A percentile compares a stretch with the other conserved stretches of the same genome.
phyloP scores from a whole-genome alignment of 2,113 vertebrate genomes.

The Rhea pennata region DNA sequence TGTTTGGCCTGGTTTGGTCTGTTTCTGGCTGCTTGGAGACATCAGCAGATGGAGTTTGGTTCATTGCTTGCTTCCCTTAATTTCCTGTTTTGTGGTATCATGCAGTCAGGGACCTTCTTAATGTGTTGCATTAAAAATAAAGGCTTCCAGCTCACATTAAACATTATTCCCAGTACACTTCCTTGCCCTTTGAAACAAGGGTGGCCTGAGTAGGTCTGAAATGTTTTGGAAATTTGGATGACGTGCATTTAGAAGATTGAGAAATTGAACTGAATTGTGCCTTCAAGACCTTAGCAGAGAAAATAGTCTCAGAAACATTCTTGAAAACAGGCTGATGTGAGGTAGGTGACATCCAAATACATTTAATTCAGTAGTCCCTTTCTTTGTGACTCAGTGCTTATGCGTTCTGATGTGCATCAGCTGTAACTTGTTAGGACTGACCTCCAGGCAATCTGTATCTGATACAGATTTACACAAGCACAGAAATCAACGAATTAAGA shows the following conservation, averaged over 20 bases:
- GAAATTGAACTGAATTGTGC: not conserved
- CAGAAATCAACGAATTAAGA: not conserved
- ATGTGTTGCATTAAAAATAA: not conserved
- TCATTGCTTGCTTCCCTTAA: not conserved
- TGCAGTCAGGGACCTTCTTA: not conserved
- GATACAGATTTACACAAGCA: not conserved
- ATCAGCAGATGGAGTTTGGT: not conserved
- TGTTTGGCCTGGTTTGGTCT: not conserved
- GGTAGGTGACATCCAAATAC: not conserved
- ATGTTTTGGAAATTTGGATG: not conserved
- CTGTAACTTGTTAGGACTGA: not conserved
- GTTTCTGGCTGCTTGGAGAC: not conserved
- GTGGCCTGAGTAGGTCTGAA: not conserved
- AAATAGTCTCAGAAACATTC: not conserved
- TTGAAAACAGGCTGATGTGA: not conserved
- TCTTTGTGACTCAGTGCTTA: not conserved
- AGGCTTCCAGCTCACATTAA: not conserved
- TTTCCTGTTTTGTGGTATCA: not conserved
- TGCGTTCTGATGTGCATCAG: not conserved
- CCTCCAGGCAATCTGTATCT: not conserved
- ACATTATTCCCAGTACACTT: not conserved
- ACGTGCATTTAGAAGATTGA: not conserved
- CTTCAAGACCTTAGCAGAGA: not conserved
- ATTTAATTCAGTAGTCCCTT: not conserved
- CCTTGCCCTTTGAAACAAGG: not conserved